Percentiles rank a stretch among this genome's conserved stretches.
Conservation (phyloP, 2,797 vertebrate genomes). For the Hydrophis major region DNA sequence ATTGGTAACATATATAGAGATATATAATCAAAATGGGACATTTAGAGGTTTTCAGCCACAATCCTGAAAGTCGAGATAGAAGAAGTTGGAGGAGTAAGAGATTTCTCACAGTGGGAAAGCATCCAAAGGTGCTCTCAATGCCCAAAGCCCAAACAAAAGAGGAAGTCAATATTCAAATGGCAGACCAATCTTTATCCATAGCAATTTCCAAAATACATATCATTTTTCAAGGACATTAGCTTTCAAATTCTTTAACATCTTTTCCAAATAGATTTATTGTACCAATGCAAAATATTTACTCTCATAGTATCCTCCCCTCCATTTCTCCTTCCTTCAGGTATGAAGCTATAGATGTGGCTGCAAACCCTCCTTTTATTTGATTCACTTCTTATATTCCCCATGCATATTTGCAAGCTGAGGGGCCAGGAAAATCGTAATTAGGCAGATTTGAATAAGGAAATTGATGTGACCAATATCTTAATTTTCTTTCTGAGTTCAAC, state of each 20-base stretch:
- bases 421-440: not conserved
- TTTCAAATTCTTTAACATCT: not conserved
- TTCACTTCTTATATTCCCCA: not conserved
- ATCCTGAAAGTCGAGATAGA: not conserved
- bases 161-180: conserved; percentile 20
- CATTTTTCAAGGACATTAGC: not conserved
- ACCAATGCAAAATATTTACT: not conserved
- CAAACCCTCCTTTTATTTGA: not conserved
- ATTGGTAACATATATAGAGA: not conserved
- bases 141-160: not conserved
- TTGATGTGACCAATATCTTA: not conserved
- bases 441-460: not conserved
- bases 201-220: not conserved
- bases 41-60: conserved; percentile 20
- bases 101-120: not conserved
- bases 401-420: not conserved
- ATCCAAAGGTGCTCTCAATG: conserved; percentile 10
- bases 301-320: not conserved
- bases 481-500: not conserved
- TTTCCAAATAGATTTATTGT: not conserved
- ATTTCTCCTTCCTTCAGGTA: not conserved
- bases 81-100: not conserved
- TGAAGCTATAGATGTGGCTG: not conserved
- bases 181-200: not conserved
- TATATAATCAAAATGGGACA: not conserved